Evolutionary conservation across 2,113 vertebrate genomes (phyloP).

Genomic region (Menidia beryllina): DNA sequence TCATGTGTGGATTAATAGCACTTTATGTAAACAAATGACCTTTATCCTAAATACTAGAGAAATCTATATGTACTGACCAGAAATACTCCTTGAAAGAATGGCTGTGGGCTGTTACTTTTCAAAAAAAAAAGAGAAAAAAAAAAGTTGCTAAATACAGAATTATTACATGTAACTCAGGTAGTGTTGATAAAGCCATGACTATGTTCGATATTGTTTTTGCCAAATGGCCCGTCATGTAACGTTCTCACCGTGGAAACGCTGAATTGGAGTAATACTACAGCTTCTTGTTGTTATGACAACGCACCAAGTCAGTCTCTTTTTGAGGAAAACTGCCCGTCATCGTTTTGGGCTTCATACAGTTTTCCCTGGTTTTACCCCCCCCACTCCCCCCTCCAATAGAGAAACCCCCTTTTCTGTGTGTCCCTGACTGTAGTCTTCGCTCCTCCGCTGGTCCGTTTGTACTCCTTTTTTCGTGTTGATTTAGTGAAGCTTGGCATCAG

Average conservation of each 20-base stretch:
- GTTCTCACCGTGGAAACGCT: constrained; percentile 54
- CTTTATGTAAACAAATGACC: constrained; percentile 83
- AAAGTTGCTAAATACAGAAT: constrained; percentile 70
- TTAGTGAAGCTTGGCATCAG: constrained; percentile 35
- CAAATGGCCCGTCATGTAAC: constrained; percentile 58
- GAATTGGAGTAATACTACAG: constrained; percentile 47
- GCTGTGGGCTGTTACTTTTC: constrained; percentile 81
- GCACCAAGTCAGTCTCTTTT: constrained; percentile 51
- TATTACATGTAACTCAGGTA: constrained; percentile 84
- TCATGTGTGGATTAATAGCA: constrained; percentile 80
- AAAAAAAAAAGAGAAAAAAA: constrained; percentile 51
- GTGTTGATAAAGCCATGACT: constrained; percentile 83
- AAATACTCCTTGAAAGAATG: constrained; percentile 77
- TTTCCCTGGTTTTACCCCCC: constrained; percentile 8
- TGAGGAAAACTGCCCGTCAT: constrained; percentile 32
- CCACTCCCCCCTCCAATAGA: no score
- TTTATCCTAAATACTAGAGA: constrained; percentile 74
- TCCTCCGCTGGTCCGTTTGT: constrained; percentile 36
- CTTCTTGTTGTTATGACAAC: constrained; percentile 41
- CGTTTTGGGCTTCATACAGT: constrained; percentile 29
- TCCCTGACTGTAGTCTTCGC: constrained; percentile 30
- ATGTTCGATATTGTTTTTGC: constrained; percentile 64
- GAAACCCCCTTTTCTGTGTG: no score
- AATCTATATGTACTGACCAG: constrained; percentile 73
- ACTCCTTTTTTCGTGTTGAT: constrained; percentile 29